A percentile compares a stretch with the other conserved stretches of the same genome.
Conservation (phyloP, 2,888 invertebrate genomes). For the Tetanocera ferruginea region DNA sequence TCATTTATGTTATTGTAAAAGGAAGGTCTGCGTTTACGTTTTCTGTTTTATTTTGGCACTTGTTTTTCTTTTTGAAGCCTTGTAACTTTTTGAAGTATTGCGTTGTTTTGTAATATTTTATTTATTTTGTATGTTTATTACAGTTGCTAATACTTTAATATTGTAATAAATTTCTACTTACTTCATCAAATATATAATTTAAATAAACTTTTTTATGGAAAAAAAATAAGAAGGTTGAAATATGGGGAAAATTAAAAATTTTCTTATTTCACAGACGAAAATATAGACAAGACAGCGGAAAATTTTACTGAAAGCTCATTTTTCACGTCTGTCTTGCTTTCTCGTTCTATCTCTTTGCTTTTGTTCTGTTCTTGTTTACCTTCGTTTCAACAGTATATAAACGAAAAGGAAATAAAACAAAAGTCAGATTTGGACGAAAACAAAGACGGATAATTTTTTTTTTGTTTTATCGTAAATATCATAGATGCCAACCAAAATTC, state of each 20-base stretch:
- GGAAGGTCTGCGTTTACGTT: neutral
- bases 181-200: neutral
- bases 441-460: too few relatives aligned
- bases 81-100: neutral
- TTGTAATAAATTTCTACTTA: neutral
- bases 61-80: conserved; percentile 34
- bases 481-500: too few relatives aligned
- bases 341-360: neutral
- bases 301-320: neutral
- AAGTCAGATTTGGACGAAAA: neutral
- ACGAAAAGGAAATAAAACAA: conserved; percentile 1
- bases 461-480: too few relatives aligned
- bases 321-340: neutral
- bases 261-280: neutral
- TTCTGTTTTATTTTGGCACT: conserved; percentile 36
- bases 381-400: neutral
- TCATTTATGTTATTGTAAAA: conserved; percentile 37
- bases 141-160: neutral
- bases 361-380: conserved; percentile 12
- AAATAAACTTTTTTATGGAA: neutral
- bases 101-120: conserved; percentile 19
- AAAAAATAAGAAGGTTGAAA: neutral
- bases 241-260: neutral
- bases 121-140: neutral
- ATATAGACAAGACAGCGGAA: conserved; percentile 3